phyloP scores from a whole-genome alignment of 1,140 invertebrate species.

The Formica exsecta region DNA sequence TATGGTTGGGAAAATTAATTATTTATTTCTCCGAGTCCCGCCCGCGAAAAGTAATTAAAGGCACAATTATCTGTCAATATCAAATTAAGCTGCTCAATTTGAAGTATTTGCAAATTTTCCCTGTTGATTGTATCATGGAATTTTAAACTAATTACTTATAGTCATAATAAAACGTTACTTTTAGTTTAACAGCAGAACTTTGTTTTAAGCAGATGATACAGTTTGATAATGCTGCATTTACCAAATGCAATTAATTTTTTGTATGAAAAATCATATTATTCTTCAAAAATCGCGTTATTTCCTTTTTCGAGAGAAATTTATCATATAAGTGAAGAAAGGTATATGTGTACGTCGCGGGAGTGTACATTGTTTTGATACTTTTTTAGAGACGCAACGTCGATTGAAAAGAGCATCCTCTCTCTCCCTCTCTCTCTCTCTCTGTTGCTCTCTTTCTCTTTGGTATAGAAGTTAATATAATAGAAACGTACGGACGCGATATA shows the following conservation, averaged over 20 bases:
- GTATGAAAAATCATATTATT: constrained; percentile 5
- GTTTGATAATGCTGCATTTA: not conserved
- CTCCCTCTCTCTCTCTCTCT: not conserved
- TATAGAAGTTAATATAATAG: constrained; percentile 54
- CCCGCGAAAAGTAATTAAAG: constrained; percentile 40
- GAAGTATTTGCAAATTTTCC: not conserved
- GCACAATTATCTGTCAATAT: constrained; percentile 22
- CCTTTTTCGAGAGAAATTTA: not conserved
- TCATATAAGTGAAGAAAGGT: not conserved
- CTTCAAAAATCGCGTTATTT: constrained; percentile 7
- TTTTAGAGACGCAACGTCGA: not conserved
- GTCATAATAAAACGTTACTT: not conserved
- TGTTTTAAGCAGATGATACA: not conserved
- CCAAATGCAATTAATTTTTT: constrained; percentile 28
- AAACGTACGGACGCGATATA: constrained; percentile 33
- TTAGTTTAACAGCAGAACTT: not conserved
- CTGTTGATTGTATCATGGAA: not conserved
- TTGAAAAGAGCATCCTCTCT: not conserved
- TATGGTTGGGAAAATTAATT: constrained; percentile 41
- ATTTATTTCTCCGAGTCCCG: constrained; percentile 47
- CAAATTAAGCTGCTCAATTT: constrained; percentile 35
- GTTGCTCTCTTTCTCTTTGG: not conserved
- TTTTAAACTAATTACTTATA: not conserved
- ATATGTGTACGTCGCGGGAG: not conserved
- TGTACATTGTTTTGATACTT: not conserved